Evolutionary conservation across 2,797 vertebrate genomes (phyloP).

Genomic region (Crocidura indochinensis): DNA sequence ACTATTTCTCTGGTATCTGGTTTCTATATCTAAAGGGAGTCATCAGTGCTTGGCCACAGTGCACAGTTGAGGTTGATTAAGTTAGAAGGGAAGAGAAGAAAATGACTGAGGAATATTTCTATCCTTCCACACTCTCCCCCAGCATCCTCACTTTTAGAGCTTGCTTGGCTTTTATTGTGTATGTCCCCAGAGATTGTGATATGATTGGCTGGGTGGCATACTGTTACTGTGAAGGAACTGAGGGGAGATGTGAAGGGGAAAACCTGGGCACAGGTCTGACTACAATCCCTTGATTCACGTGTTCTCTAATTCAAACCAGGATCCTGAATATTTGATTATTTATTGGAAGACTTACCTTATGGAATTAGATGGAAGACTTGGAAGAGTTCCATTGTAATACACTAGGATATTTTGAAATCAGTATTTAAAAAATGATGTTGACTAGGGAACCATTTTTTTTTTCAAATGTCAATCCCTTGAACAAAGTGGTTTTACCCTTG

Average conservation of each 20-base stretch:
- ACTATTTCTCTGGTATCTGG: neutral
- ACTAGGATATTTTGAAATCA: constrained; percentile 11
- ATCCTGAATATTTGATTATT: neutral
- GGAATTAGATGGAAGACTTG: neutral
- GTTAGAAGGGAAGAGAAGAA: neutral
- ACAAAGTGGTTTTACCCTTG: neutral
- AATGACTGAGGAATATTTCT: neutral
- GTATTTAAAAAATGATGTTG: neutral
- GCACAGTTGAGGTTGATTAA: too few species aligned
- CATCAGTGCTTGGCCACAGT: neutral
- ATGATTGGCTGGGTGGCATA: neutral
- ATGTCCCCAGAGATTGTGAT: neutral
- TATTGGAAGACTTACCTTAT: neutral
- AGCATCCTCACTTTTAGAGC: too few species aligned
- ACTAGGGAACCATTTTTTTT: neutral
- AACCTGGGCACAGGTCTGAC: neutral
- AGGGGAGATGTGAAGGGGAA: neutral
- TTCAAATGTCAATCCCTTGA: neutral
- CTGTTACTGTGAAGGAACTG: neutral
- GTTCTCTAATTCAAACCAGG: neutral
- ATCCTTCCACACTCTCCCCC: fast-evolving
- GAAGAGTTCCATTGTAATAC: neutral
- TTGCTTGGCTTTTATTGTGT: too few species aligned
- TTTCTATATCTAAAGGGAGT: neutral
- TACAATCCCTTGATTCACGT: neutral